These are phyloP conservation scores for Gavialis gangeticus DNA, from an alignment of 2,113 vertebrate species.

Conservation along the genomic window DNA sequence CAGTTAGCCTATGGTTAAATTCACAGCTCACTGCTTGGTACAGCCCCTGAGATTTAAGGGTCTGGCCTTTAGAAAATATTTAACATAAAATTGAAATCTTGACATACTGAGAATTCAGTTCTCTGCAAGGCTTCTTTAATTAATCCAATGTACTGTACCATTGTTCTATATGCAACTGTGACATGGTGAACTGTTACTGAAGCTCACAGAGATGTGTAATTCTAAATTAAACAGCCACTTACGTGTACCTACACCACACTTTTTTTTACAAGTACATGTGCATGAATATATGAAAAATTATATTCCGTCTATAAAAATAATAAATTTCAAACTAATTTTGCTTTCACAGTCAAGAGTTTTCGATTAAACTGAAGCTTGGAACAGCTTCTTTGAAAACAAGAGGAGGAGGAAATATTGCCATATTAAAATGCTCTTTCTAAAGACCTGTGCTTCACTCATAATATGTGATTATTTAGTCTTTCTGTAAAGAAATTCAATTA, in stretches of 20 bases:
- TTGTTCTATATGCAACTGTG: constrained; percentile 79
- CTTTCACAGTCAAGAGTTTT: constrained; percentile 63
- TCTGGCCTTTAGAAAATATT: constrained; percentile 94
- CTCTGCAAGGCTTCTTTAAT: constrained; percentile 87
- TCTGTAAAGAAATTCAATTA: constrained; percentile 56
- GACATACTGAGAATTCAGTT: constrained; percentile 88
- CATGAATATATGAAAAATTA: constrained; percentile 72
- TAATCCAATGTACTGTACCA: constrained; percentile 86
- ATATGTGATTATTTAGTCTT: constrained; percentile 57
- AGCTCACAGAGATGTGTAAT: constrained; percentile 81
- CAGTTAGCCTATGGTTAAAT: constrained; percentile 93
- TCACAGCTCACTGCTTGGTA: constrained; percentile 90
- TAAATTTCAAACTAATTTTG: constrained; percentile 65
- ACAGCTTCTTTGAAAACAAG: constrained; percentile 56
- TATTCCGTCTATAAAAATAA: constrained; percentile 67
- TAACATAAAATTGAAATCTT: constrained; percentile 94
- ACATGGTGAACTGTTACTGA: constrained; percentile 80
- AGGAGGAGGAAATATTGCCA: constrained; percentile 61
- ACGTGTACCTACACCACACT: constrained; percentile 67
- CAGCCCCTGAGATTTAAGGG: constrained; percentile 92
- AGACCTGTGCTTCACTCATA: constrained; percentile 59
- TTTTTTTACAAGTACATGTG: constrained; percentile 51
- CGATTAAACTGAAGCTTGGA: constrained; percentile 68
- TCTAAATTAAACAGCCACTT: constrained; percentile 82
- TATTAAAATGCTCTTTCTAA: constrained; percentile 57